Evolutionary conservation across 2,888 invertebrate species (phyloP).

Genomic region (Synanthedon vespiformis): DNA sequence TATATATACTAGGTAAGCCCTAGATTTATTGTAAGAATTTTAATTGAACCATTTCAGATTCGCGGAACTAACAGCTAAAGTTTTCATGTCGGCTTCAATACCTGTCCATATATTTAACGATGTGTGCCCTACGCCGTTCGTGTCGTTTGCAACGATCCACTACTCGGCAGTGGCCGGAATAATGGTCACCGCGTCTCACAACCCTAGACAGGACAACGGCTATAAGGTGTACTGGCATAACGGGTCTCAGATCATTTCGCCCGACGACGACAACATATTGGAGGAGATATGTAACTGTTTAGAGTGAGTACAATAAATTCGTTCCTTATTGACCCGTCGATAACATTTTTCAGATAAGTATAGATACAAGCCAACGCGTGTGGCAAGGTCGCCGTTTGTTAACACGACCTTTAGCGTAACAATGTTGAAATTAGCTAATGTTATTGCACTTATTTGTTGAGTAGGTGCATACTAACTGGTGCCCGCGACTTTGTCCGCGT

Average conservation of each 20-base stretch:
- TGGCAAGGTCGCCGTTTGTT: too few relatives aligned
- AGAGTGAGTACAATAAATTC: constrained; percentile 44
- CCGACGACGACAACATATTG: constrained; percentile 90
- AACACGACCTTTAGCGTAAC: too few relatives aligned
- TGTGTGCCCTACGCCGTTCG: constrained; percentile 92
- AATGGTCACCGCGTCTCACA: constrained; percentile 96
- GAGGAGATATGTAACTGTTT: constrained; percentile 80
- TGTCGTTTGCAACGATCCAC: constrained; percentile 85
- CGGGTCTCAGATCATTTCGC: constrained; percentile 94
- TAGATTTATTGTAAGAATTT: too few relatives aligned
- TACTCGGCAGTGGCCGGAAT: constrained; percentile 85
- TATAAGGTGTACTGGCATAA: constrained; percentile 98
- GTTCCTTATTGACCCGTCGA: neutral
- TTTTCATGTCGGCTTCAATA: constrained; percentile 81
- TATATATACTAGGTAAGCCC: too few relatives aligned
- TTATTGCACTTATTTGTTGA: too few relatives aligned
- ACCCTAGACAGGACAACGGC: constrained; percentile 95
- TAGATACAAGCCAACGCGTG: neutral
- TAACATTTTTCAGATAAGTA: neutral
- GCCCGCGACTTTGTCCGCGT: too few relatives aligned
- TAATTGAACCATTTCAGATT: constrained; percentile 70
- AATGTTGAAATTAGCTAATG: neutral
- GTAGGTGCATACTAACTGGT: too few relatives aligned
- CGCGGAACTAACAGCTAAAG: constrained; percentile 87
- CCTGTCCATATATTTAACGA: constrained; percentile 84